Evolutionary conservation across 2,797 vertebrate genomes (phyloP).

Genomic region (Poeciliopsis presidionis): DNA sequence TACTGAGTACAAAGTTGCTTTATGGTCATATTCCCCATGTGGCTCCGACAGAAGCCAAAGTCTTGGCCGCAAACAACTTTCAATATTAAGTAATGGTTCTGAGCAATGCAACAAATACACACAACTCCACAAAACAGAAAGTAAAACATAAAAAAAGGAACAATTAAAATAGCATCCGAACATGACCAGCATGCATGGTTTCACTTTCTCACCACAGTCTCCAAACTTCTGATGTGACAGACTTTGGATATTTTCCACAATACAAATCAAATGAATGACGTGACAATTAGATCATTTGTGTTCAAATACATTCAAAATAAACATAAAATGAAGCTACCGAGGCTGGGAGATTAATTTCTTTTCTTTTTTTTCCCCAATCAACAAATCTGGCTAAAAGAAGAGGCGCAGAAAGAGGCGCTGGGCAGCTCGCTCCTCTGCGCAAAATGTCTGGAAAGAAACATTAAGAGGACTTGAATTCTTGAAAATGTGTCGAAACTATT

Average conservation of each 20-base stretch:
- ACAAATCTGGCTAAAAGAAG: slow-evolving; percentile 15
- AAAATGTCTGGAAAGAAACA: slow-evolving; percentile 28
- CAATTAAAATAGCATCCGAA: slow-evolving; percentile 74
- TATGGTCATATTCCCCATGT: slow-evolving; percentile 55
- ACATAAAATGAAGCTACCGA: slow-evolving; percentile 48
- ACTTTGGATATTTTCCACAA: slow-evolving; percentile 68
- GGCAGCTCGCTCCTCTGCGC: slow-evolving; percentile 14
- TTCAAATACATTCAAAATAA: slow-evolving; percentile 61
- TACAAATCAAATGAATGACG: slow-evolving; percentile 77
- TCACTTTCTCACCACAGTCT: slow-evolving; percentile 72
- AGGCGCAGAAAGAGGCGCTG: slow-evolving; percentile 22
- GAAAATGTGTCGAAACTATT: slow-evolving; percentile 21
- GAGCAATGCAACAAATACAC: slow-evolving; percentile 79
- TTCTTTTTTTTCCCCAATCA: neutral
- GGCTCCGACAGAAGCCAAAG: slow-evolving; percentile 39
- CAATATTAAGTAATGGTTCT: slow-evolving; percentile 83
- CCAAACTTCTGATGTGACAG: slow-evolving; percentile 47
- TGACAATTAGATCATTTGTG: slow-evolving; percentile 55
- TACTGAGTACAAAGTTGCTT: slow-evolving; percentile 37
- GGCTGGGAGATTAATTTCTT: slow-evolving; percentile 5
- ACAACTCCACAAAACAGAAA: slow-evolving; percentile 80
- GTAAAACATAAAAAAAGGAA: slow-evolving; percentile 10
- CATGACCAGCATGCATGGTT: slow-evolving; percentile 96
- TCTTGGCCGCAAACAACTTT: neutral
- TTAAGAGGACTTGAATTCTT: slow-evolving; percentile 27